Evolutionary conservation across 35 echinoderm and acorn worm genomes (phyloP), one percentile per base, ranked within the genome.

Genomic region (Apostichopus californicus): DNA sequence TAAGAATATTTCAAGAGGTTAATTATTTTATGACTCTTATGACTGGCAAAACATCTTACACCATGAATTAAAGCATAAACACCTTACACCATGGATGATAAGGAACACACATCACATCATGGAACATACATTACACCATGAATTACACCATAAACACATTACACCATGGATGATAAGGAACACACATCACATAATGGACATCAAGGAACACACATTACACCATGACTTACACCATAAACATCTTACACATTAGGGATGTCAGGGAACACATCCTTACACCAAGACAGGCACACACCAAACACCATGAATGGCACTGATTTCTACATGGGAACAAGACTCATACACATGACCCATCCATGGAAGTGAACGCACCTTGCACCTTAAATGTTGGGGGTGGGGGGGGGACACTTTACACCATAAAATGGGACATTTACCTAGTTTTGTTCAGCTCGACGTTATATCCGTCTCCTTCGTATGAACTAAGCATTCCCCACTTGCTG

Each of bases 401-500:
- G 26, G 26, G 0, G 0, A 60, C 57, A 60, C 57, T 11, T 60
- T 3, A 60, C 57, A 60, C 1, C 2, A 60, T 60, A 60, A 60
- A 60, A 28, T 0, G 58, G 58, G 0, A 61, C 7, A 8, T 8
- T 91, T 61, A 98, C 96, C 96, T 95, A 15, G 94, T 92, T 57
- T 92, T 90, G 79, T 98, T 98, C 23, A 98, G 90, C 73, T 90
- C 86, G 24, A 98, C 66, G 1, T 78, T 92, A 81, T 92, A 98
- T 24, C 96, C 96, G 72, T 95, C 96, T 12, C 96, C 96, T 89
- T 93, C 87, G 77, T 98, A 98, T 15, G 80, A 55, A 6, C 85
- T 88, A 78, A 98, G 92, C 78, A 89, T 71, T 0, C 96, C 96
- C 96, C 94, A 98, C 55, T 98, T 95, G 86, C 77, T 73, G 84